Evolutionary conservation across 2,113 vertebrate genomes (phyloP).

Genomic region (Tupaia tana): DNA sequence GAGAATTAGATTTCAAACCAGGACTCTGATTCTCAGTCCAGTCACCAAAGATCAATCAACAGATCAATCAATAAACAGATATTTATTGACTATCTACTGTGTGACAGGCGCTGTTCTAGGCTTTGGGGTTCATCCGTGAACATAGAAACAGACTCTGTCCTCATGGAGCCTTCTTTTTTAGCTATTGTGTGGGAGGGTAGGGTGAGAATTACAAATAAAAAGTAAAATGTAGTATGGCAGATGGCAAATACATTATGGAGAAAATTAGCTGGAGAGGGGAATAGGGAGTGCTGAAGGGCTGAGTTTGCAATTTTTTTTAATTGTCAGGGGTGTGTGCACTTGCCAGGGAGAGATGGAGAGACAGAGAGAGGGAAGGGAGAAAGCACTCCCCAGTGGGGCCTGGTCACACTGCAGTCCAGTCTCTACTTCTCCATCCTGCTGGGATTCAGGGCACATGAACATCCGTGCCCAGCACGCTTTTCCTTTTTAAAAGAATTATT

Average conservation of each 20-base stretch:
- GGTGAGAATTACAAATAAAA: neutral
- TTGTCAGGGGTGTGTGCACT: too few species aligned
- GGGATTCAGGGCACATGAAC: too few species aligned
- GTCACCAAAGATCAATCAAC: neutral
- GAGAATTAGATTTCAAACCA: conserved; percentile 22
- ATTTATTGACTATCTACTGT: neutral
- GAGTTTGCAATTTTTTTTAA: neutral
- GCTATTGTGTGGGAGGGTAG: neutral
- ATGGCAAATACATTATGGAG: neutral
- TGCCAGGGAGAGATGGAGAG: too few species aligned
- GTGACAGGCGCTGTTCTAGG: neutral
- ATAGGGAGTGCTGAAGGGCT: neutral
- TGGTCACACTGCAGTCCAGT: too few species aligned
- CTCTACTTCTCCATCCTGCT: too few species aligned
- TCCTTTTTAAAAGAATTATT: too few species aligned
- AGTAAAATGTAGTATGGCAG: neutral
- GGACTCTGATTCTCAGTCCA: neutral
- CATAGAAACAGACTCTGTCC: neutral
- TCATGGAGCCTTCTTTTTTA: neutral
- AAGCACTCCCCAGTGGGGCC: too few species aligned
- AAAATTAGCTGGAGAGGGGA: neutral
- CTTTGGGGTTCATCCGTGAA: neutral
- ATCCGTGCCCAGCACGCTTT: too few species aligned
- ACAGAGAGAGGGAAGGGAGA: too few species aligned
- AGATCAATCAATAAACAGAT: neutral